These are phyloP conservation scores for Syrrhaptes paradoxus DNA, from an alignment of 2,113 vertebrate species.

Conservation along the genomic window DNA sequence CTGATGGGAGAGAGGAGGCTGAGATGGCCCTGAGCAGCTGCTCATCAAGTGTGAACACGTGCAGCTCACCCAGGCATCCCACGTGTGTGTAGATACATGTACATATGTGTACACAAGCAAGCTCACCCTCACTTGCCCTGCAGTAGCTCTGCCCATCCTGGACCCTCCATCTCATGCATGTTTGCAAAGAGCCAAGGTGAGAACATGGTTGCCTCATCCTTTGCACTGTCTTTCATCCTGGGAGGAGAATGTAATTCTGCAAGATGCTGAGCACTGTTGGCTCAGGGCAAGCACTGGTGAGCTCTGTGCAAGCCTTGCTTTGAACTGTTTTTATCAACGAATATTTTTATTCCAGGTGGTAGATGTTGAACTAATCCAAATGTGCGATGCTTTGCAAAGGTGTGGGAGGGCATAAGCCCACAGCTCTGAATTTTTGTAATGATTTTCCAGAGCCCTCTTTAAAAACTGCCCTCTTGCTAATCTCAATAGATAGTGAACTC, in stretches of 20 bases:
- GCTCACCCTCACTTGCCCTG: neutral
- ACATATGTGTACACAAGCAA: neutral
- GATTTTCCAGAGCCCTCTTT: neutral
- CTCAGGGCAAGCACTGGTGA: neutral
- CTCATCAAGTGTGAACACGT: rapidly evolving
- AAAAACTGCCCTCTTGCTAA: neutral
- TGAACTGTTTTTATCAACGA: neutral
- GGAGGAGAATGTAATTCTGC: neutral
- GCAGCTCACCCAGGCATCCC: neutral
- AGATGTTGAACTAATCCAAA: neutral
- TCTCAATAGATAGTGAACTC: neutral
- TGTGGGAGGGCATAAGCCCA: neutral
- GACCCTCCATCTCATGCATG: neutral
- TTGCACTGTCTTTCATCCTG: neutral
- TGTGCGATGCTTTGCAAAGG: neutral
- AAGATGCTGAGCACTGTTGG: neutral
- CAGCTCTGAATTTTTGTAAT: neutral
- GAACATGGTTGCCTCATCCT: neutral
- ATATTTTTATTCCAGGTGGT: neutral
- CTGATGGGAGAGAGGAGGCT: neutral
- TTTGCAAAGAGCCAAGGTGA: neutral
- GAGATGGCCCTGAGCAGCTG: neutral
- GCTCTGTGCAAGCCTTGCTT: neutral
- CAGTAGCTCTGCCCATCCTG: neutral
- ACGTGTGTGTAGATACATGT: too few species aligned